Evolutionary conservation across 2,797 vertebrate species (phyloP).

Genomic region (Tiaroga cobitis): DNA sequence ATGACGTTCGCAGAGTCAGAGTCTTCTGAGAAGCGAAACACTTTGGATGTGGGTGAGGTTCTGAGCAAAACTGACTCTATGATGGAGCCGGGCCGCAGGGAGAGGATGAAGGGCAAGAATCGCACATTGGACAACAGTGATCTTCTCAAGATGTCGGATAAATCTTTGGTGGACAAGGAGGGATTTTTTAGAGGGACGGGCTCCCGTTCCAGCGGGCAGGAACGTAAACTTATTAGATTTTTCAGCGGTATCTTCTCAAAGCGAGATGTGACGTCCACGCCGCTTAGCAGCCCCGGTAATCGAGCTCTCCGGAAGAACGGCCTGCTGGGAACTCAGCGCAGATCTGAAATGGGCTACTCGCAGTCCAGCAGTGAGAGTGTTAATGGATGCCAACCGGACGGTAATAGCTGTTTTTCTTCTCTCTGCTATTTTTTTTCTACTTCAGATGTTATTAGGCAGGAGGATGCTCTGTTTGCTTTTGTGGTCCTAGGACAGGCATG

Average conservation of each 20-base stretch:
- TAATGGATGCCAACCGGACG: conserved; percentile 81
- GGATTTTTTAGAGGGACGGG: conserved; percentile 66
- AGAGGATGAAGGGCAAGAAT: conserved; percentile 84
- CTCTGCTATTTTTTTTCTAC: not conserved
- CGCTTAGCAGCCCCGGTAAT: conserved; percentile 73
- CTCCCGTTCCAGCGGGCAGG: conserved; percentile 69
- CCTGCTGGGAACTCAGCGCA: conserved; percentile 76
- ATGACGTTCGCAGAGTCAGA: conserved; percentile 16
- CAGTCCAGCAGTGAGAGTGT: conserved; percentile 89
- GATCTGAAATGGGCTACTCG: conserved; percentile 64
- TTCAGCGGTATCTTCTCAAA: conserved; percentile 91
- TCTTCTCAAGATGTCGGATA: conserved; percentile 81
- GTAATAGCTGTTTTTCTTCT: conserved; percentile 64
- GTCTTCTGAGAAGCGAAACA: conserved; percentile 77
- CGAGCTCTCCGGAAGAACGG: conserved; percentile 69
- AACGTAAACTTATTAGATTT: conserved; percentile 86
- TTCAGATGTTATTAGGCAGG: not conserved
- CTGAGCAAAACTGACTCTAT: conserved; percentile 79
- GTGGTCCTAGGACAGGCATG: not conserved
- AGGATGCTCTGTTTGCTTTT: conserved; percentile 25
- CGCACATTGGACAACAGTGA: conserved; percentile 93
- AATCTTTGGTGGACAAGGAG: conserved; percentile 68
- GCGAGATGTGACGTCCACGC: conserved; percentile 70
- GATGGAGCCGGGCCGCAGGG: conserved; percentile 80
- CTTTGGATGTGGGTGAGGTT: conserved; percentile 83